A percentile compares a stretch with the other conserved stretches of the same genome.
phyloP scores from a whole-genome alignment of 2,113 vertebrate species.

The Notarius quadriscutis region DNA sequence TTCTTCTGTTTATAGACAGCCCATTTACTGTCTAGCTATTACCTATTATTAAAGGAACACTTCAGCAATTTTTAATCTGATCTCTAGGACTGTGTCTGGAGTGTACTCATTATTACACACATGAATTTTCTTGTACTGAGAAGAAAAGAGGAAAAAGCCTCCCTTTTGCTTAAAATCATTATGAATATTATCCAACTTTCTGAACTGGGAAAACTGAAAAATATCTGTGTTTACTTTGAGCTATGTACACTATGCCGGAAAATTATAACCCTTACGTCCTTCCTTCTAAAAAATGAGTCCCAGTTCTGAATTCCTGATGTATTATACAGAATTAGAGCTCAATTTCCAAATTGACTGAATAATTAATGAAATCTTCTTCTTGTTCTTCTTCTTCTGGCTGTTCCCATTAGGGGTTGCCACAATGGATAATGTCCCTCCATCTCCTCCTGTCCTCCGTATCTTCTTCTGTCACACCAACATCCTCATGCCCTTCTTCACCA shows the following conservation, averaged over 20 bases:
- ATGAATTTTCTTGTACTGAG: not conserved
- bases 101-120: not conserved
- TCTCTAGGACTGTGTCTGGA: not conserved
- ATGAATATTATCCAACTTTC: not conserved
- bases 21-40: constrained; percentile 15
- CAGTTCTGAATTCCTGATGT: not conserved
- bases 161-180: not conserved
- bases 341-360: not conserved
- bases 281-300: not conserved
- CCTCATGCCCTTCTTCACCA: too few relatives aligned
- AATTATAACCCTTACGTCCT: not conserved
- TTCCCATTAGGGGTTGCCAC: too few relatives aligned
- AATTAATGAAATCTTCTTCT: not conserved
- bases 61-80: not conserved
- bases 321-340: not conserved
- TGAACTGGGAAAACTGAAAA: not conserved
- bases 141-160: too few relatives aligned
- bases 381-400: too few relatives aligned
- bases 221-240: not conserved
- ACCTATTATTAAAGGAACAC: constrained; percentile 1
- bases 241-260: not conserved
- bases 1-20: not conserved
- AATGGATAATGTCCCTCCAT: too few relatives aligned
- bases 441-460: too few relatives aligned
- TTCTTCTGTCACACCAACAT: too few relatives aligned